Base-by-base conservation (phyloP, 2,888 invertebrate species). In the Amblyjoppa proteus region DNA sequence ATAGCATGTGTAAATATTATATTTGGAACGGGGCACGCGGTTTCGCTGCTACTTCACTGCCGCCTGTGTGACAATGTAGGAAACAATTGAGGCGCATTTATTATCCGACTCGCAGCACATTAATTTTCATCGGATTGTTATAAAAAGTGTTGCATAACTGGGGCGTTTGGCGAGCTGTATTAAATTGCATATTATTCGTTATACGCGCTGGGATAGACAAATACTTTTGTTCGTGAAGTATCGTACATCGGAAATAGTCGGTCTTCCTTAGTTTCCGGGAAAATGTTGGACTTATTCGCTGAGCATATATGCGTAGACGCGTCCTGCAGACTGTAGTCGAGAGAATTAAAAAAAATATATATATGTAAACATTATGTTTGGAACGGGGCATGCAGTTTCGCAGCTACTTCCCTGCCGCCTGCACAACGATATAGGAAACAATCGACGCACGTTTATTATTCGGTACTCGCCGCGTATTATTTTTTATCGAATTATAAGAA, bases 121-220 rank as follows among this genome's bases (percentile, higher is more conserved):
- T 58, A 58, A 28, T 9, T 58, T 58, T 31, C 58, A 25, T 28
- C 13, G 9, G 0, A 28, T 58, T 31, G 13, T 58, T 58, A 13
- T 58, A 4, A 31, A 58, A 28, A 11, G 20, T 28, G 9, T 25
- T 31, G 53, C 6, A 20, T 0, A 20, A n/a, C n/a, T n/a, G 7
- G 20, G 0, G 53, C 4, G 4, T n/a, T 20, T 53, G 53, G 20
- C 53, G 53, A 53, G 3, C 20, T 4, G 20, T 53, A 5, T n/a
- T n/a, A 53, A 53, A 20, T 53, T 20, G 53, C 20, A 7, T 38
- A 38, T 1, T 31, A 3, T 31, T 31, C 28, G 0, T 31, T 31
- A 31, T 31, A 99, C 97, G 94, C 98, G 98, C 98, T 98, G 92
- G 38, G 95, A 84, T 71, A 64, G 25, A 49, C 6, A 56, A 28